phyloP scores from a whole-genome alignment of 92 coral and sea anemone genomes.

The Palythoa heliodiscus region DNA sequence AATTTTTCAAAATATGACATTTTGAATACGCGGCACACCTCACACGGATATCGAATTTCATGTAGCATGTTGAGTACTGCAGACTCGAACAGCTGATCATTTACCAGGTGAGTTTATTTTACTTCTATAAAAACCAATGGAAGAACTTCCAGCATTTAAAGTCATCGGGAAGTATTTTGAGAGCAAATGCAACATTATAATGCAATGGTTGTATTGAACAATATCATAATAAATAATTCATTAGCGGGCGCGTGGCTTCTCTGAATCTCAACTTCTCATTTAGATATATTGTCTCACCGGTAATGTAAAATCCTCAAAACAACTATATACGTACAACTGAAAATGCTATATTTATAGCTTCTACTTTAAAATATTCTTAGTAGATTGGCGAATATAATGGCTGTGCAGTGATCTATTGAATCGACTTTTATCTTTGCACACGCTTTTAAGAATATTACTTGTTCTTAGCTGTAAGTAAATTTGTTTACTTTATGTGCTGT shows the following conservation, averaged over 20 bases:
- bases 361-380: slow-evolving; percentile 11
- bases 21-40: slow-evolving; percentile 14
- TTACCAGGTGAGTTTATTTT: slow-evolving; percentile 9
- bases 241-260: slow-evolving; percentile 10
- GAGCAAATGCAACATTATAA: slow-evolving; percentile 29
- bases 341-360: slow-evolving; percentile 15
- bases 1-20: not conserved
- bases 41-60: slow-evolving; percentile 2
- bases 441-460: not conserved
- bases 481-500: too few relatives aligned
- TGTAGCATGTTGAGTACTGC: not conserved
- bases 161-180: slow-evolving; percentile 18
- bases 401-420: slow-evolving; percentile 13
- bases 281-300: not conserved
- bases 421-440: slow-evolving; percentile 10
- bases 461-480: too few relatives aligned
- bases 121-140: slow-evolving; percentile 4
- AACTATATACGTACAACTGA: slow-evolving; percentile 11
- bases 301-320: slow-evolving; percentile 13
- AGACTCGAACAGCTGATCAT: slow-evolving; percentile 6
- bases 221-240: slow-evolving; percentile 18
- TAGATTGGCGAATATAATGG: slow-evolving; percentile 6
- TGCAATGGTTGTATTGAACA: slow-evolving; percentile 18
- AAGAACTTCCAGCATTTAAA: slow-evolving; percentile 28
- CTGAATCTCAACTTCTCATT: slow-evolving; percentile 9